Base-by-base conservation (phyloP, 2,797 vertebrate genomes). In the Trichosurus vulpecula region DNA sequence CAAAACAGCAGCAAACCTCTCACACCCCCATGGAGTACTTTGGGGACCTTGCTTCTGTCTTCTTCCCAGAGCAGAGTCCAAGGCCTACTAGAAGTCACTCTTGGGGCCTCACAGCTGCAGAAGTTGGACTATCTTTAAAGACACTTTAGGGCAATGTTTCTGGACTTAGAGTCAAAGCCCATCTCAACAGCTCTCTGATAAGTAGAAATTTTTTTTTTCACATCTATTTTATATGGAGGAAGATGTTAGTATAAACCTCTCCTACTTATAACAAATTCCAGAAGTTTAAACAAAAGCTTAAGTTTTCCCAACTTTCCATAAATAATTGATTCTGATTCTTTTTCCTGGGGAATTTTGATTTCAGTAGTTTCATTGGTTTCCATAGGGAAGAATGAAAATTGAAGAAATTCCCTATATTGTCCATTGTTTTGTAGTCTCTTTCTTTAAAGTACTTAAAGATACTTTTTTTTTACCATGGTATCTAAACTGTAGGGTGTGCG, bases 41-140 rank as follows among this genome's bases (percentile, higher is more conserved):
- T 90, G 54, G 90, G 96, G 95, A 94, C 57, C 90, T 41, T 81
- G 95, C 91, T 58, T 47, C 31, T 1, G 35, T 51, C 92, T 91
- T 56, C 57, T 31, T 81, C 22, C 30, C 22, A 6, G 25, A 53
- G 55, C 57, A 61, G 93, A 93, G 47, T 92, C 52, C 74, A 89
- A 95, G 90, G 89, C 52, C 94, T 95, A 90, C 35, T 31, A 41
- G 91, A 92, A 93, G 81, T 54, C 2, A 53, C 57, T 19, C 54
- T 94, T 55, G 51, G 54, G 92, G 90, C 87, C 52, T 66, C 90
- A 25, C 27, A 81, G 54, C n/a, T 57, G 19, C 0, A n/a, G 22
- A 56, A 91, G n/a, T n/a, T n/a, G n/a, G n/a, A n/a, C 29, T 58
- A 58, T 31, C 58, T 58, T 58, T 58, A 61, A 61, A 61, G 61